Percentiles rank a stretch among this genome's conserved stretches.
phyloP scores from a whole-genome alignment of 2,113 vertebrate genomes.

The Helogale parvula region DNA sequence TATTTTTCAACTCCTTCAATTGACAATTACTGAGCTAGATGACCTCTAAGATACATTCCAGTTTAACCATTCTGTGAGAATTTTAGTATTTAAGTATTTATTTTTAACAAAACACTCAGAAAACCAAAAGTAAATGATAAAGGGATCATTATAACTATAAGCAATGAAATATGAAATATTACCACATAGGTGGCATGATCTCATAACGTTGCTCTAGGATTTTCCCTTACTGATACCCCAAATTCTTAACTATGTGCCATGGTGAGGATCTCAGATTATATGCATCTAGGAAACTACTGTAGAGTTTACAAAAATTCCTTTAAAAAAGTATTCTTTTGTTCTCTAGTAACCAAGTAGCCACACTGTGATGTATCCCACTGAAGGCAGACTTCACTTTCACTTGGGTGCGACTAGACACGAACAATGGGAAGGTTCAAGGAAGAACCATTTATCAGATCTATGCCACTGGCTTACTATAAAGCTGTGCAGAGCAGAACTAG shows the following conservation, averaged over 20 bases:
- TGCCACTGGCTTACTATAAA: background rate
- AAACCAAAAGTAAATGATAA: background rate
- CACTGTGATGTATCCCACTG: background rate
- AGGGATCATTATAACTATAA: background rate
- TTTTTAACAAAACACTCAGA: conserved; percentile 8
- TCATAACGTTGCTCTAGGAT: background rate
- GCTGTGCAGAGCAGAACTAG: background rate
- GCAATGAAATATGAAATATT: background rate
- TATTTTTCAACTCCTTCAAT: background rate
- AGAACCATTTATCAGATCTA: background rate
- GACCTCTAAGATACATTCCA: background rate
- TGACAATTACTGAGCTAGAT: background rate
- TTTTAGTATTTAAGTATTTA: conserved; percentile 15
- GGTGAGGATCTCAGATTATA: background rate
- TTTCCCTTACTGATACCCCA: background rate
- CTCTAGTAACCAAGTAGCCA: background rate
- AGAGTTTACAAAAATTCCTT: conserved; percentile 17
- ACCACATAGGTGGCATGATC: background rate
- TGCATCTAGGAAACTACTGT: background rate
- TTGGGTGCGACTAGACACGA: background rate
- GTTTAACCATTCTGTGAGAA: background rate
- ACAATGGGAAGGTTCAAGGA: background rate
- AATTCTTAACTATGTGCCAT: background rate
- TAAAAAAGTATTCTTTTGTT: background rate
- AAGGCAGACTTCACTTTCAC: background rate